Conservation (phyloP, 2,113 vertebrate species). For the Electrona antarctica region DNA sequence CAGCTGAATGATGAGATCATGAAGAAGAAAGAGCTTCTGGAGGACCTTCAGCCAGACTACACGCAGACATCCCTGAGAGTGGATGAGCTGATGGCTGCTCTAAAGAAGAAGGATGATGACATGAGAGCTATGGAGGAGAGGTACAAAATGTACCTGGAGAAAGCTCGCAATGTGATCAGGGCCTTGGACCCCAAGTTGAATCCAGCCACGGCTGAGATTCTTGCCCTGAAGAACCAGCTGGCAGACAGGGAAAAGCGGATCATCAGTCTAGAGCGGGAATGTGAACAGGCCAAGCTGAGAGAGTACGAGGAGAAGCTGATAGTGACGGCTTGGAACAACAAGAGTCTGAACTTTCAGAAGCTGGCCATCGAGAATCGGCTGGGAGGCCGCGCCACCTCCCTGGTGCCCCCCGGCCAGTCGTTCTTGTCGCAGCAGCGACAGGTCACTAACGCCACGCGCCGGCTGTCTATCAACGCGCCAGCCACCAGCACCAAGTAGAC, state of each 20-base stretch:
- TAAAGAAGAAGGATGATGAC: too few relatives aligned
- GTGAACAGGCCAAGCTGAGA: conserved; percentile 89
- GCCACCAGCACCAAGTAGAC: conserved; percentile 83
- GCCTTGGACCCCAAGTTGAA: conserved; percentile 96
- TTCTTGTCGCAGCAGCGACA: conserved; percentile 94
- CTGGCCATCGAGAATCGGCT: conserved; percentile 91
- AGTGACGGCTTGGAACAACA: conserved; percentile 97
- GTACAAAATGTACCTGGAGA: too few relatives aligned
- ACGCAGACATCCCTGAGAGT: too few relatives aligned
- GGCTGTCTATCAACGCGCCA: conserved; percentile 84
- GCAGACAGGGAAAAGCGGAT: conserved; percentile 91
- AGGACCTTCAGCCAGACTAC: conserved; percentile 93
- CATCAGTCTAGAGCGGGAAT: conserved; percentile 87
- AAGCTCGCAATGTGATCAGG: conserved; percentile 93
- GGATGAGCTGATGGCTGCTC: too few relatives aligned
- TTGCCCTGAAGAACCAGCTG: conserved; percentile 88
- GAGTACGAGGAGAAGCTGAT: conserved; percentile 96
- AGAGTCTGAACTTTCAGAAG: conserved; percentile 95
- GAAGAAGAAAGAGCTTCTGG: conserved; percentile 93
- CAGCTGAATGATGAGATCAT: too few relatives aligned
- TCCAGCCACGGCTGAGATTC: conserved; percentile 96
- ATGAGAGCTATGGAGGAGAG: too few relatives aligned
- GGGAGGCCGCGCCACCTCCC: conserved; percentile 67
- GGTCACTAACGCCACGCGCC: conserved; percentile 85
- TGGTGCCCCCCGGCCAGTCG: conserved; percentile 80